phyloP scores from a whole-genome alignment of 1,140 invertebrate species.

The Orchestia grillus region DNA sequence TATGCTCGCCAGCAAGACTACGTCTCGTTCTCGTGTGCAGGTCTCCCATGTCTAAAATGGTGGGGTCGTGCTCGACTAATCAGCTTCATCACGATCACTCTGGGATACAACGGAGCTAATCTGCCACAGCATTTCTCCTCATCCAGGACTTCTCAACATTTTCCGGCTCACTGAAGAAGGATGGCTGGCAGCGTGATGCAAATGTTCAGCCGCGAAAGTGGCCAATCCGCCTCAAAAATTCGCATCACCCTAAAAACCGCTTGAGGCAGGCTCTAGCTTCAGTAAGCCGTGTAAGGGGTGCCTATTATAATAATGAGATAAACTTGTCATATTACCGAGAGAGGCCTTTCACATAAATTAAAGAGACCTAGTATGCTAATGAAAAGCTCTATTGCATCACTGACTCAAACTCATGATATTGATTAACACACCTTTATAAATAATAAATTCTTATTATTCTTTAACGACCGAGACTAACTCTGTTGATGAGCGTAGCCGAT shows the following conservation, averaged over 20 bases:
- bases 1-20: neutral
- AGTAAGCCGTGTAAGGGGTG: neutral
- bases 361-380: neutral
- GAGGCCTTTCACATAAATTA: constrained; percentile 8
- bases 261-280: neutral
- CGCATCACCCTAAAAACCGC: constrained; percentile 13
- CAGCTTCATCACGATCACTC: constrained; percentile 54
- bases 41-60: constrained; percentile 21
- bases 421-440: neutral
- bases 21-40: constrained; percentile 27
- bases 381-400: neutral
- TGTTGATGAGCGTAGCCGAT: neutral
- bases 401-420: neutral
- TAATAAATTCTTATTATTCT: neutral
- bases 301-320: neutral
- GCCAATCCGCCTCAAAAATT: constrained; percentile 38
- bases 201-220: constrained; percentile 24
- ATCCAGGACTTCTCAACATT: constrained; percentile 50
- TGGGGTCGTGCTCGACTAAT: constrained; percentile 48
- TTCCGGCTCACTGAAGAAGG: constrained; percentile 34
- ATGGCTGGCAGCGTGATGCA: constrained; percentile 51
- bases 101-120: constrained; percentile 49
- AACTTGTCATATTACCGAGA: constrained; percentile 1
- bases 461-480: neutral
- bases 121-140: constrained; percentile 55